Evolutionary conservation across 2,797 vertebrate genomes (phyloP), one percentile per base, ranked within the genome.

Genomic region (Tauraco hartlaubi): DNA sequence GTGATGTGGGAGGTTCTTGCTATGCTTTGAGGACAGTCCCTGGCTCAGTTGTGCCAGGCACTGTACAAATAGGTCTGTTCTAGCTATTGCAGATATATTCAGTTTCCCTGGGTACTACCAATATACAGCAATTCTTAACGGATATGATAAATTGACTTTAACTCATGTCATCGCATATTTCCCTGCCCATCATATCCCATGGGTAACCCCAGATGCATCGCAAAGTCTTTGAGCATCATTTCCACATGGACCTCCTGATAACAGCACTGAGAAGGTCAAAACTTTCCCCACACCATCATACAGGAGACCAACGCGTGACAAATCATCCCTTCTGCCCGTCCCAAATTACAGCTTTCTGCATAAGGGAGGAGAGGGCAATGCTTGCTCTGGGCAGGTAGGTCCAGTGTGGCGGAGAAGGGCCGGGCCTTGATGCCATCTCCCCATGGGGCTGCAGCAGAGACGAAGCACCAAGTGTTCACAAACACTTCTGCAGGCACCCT

Each of bases 91-190:
- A 59, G 46, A 29, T 63, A 35, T 6, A 59, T n/a, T 52, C 5
- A 6, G 2, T 26, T 74, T 76, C 46, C 25, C 22, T 49, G 51
- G 4, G 19, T 61, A 69, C n/a, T 41, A 44, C 22, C 1, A 6
- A 74, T 9, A 44, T 1, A 17, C 20, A 44, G 4, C 39, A 67
- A 58, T 64, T 63, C 35, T 68, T 68, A 72, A 6, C 3, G 6
- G 35, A 51, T 21, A 35, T 0, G 8, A 39, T 37, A 64, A 80
- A 68, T 5, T 51, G 59, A 69, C 23, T 80, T 68, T 41, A 80
- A 56, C 6, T 5, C 46, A 51, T 3, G 8, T 19, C 51, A 61
- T 2, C 0, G 3, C 4, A 1, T 25, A 26, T 26, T 74, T 90
- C 21, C 13, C n/a, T 22, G 29, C 20, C 56, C 29, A 12, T 43